phyloP scores from a whole-genome alignment of 2,888 invertebrate species.

The Sisyra nigra region DNA sequence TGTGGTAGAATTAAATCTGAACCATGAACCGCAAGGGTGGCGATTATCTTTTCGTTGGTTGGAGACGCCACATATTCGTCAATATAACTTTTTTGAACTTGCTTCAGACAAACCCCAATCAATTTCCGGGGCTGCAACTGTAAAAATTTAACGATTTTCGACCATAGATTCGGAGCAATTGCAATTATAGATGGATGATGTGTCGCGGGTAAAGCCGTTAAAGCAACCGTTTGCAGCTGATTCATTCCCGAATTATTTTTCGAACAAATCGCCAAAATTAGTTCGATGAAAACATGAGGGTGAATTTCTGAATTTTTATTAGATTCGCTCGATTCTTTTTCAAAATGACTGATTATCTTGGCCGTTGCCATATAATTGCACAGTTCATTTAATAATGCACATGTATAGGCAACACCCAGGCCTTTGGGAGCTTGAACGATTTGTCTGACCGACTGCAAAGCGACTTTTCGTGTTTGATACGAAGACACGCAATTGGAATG shows the following conservation, averaged over 20 bases:
- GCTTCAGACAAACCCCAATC: slow-evolving; percentile 36
- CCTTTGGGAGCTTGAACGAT: slow-evolving; percentile 34
- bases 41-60: slow-evolving; percentile 54
- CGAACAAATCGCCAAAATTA: slow-evolving; percentile 4
- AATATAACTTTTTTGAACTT: slow-evolving; percentile 44
- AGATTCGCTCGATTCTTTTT: slow-evolving; percentile 1
- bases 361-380: slow-evolving; percentile 45
- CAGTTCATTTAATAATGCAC: slow-evolving; percentile 47
- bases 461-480: slow-evolving; percentile 42
- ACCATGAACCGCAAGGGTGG: slow-evolving; percentile 46
- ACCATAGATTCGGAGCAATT: slow-evolving; percentile 49
- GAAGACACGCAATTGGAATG: slow-evolving; percentile 47
- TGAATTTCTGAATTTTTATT: slow-evolving; percentile 3
- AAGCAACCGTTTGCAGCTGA: slow-evolving; percentile 27
- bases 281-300: slow-evolving; percentile 6
- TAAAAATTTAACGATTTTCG: slow-evolving; percentile 39
- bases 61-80: slow-evolving; percentile 27
- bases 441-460: slow-evolving; percentile 39
- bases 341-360: slow-evolving; percentile 25
- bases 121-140: slow-evolving; percentile 40
- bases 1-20: slow-evolving; percentile 46
- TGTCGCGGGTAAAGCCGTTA: slow-evolving; percentile 50
- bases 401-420: slow-evolving; percentile 43
- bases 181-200: slow-evolving; percentile 57
- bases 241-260: background rate